Evolutionary conservation across 2,113 vertebrate species (phyloP).

Genomic region (Cyprinodon brontotheroides): DNA sequence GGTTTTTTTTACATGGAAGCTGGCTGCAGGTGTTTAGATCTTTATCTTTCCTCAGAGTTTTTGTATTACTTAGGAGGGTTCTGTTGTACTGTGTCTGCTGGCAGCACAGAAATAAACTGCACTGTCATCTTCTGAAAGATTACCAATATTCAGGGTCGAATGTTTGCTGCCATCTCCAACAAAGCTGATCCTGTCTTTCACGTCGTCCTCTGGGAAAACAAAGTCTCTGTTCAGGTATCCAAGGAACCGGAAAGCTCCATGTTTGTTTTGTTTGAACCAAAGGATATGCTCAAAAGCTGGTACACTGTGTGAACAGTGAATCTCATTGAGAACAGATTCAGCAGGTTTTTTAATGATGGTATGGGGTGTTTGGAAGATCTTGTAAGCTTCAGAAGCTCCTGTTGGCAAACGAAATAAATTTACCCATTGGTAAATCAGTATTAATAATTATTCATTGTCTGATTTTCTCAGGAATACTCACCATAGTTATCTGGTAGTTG

Average conservation of each 20-base stretch:
- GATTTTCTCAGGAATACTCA: fast-evolving
- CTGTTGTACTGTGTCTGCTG: slow-evolving; percentile 47
- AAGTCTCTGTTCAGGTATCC: slow-evolving; percentile 32
- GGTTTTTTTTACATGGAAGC: background rate
- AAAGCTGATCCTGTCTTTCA: slow-evolving; percentile 34
- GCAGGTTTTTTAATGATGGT: slow-evolving; percentile 21
- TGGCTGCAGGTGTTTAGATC: slow-evolving; percentile 43
- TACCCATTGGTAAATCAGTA: fast-evolving
- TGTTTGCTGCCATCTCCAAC: slow-evolving; percentile 28
- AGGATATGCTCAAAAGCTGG: slow-evolving; percentile 5
- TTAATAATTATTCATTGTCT: fast-evolving
- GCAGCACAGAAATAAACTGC: slow-evolving; percentile 58
- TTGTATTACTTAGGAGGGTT: slow-evolving; percentile 22
- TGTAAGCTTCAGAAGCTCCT: slow-evolving; percentile 27
- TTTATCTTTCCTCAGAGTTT: slow-evolving; percentile 19
- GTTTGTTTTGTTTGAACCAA: slow-evolving; percentile 65
- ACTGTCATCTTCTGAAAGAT: slow-evolving; percentile 6
- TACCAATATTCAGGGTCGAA: background rate
- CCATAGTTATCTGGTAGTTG: slow-evolving; percentile 25
- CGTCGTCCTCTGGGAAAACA: background rate
- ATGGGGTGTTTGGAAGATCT: slow-evolving; percentile 50
- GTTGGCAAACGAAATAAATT: background rate
- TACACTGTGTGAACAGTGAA: slow-evolving; percentile 56
- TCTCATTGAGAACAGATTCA: slow-evolving; percentile 27
- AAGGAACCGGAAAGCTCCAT: slow-evolving; percentile 19